Conservation (phyloP, 1,140 invertebrate genomes). For the Scaptomyza montana region DNA sequence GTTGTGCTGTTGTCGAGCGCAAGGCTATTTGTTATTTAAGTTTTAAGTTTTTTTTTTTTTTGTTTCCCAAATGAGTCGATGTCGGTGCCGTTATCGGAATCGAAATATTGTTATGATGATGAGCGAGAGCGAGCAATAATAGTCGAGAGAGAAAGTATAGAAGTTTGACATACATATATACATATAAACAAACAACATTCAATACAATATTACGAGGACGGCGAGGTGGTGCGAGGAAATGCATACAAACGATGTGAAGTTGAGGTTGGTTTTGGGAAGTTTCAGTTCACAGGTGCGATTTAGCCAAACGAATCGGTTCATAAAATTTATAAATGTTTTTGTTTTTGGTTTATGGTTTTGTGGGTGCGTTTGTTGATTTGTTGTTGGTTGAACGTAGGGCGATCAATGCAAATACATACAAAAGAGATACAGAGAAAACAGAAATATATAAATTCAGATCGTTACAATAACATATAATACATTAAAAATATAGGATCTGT, state of each 20-base stretch:
- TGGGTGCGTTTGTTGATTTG: slow-evolving; percentile 40
- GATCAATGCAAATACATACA: slow-evolving; percentile 60
- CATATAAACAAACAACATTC: slow-evolving; percentile 48
- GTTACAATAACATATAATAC: slow-evolving; percentile 27
- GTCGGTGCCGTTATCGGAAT: slow-evolving; percentile 32
- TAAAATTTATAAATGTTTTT: slow-evolving; percentile 3
- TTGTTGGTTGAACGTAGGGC: slow-evolving; percentile 49
- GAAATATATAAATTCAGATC: slow-evolving; percentile 46
- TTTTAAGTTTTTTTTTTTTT: slow-evolving; percentile 47
- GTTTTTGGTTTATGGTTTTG: slow-evolving; percentile 29
- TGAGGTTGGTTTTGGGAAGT: slow-evolving; percentile 21
- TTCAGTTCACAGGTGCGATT: slow-evolving; percentile 42
- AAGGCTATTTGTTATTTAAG: slow-evolving; percentile 59
- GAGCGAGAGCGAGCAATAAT: slow-evolving; percentile 64
- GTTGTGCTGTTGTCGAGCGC: slow-evolving; percentile 76
- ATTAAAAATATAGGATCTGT: slow-evolving; percentile 8
- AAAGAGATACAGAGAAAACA: slow-evolving; percentile 56
- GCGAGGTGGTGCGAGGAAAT: slow-evolving; percentile 36
- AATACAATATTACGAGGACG: slow-evolving; percentile 39
- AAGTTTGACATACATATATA: slow-evolving; percentile 69
- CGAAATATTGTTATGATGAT: slow-evolving; percentile 61
- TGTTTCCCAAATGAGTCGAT: slow-evolving; percentile 73
- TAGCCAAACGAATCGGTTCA: slow-evolving; percentile 36
- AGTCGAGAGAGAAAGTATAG: slow-evolving; percentile 62
- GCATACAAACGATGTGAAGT: slow-evolving; percentile 40